A percentile compares a stretch with the other conserved stretches of the same genome.
Conservation (phyloP, 2,888 invertebrate genomes). For the Deladenus siricidicola region DNA sequence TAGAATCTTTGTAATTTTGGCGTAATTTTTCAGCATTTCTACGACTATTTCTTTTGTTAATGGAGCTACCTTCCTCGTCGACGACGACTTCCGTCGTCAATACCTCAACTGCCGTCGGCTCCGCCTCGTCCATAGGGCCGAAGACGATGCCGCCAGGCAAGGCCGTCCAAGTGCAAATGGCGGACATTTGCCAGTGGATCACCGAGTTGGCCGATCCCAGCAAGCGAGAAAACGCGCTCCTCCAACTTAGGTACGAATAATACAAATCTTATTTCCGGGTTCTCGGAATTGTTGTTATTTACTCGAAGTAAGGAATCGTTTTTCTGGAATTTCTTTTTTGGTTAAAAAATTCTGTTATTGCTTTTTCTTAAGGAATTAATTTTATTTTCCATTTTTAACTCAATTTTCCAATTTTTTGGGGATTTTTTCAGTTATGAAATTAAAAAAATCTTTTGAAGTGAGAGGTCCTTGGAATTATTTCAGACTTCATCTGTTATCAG, state of each 20-base stretch:
- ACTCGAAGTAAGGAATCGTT: background rate
- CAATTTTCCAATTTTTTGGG: too few species aligned
- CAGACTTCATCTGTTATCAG: too few species aligned
- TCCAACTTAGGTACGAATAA: constrained; percentile 86
- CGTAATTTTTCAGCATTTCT: too few species aligned
- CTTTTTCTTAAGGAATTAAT: too few species aligned
- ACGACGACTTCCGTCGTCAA: background rate
- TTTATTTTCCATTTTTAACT: too few species aligned
- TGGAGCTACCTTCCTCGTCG: background rate
- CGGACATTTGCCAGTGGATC: constrained; percentile 57
- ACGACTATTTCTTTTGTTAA: too few species aligned
- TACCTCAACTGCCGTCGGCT: background rate
- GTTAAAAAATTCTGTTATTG: background rate
- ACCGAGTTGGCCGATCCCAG: constrained; percentile 82
- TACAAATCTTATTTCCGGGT: background rate
- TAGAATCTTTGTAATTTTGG: too few species aligned
- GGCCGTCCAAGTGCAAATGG: constrained; percentile 2
- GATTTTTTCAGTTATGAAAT: too few species aligned
- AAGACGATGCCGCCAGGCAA: background rate
- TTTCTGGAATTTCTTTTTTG: background rate
- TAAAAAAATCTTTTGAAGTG: too few species aligned
- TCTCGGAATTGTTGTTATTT: background rate
- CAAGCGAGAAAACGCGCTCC: constrained; percentile 87
- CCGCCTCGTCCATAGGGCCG: background rate
- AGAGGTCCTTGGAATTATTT: too few species aligned